A percentile compares a stretch with the other conserved stretches of the same genome.
phyloP scores from a whole-genome alignment of 2,113 vertebrate species.

The Capra hircus region DNA sequence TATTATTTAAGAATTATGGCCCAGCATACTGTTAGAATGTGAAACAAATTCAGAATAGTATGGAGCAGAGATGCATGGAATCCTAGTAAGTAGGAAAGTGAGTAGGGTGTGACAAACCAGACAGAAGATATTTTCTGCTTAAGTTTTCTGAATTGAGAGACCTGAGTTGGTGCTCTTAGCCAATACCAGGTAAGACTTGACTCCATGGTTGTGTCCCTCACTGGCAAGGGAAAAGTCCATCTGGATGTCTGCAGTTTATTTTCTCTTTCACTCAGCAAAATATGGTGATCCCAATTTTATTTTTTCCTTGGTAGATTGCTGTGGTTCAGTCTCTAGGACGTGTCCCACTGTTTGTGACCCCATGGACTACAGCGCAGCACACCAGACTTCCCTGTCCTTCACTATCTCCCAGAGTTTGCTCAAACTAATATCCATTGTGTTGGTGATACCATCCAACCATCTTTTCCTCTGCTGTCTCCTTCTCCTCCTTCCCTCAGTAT shows the following conservation, averaged over 20 bases:
- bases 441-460: background rate
- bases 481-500: background rate
- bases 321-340: background rate
- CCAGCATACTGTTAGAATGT: background rate
- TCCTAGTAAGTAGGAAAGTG: background rate
- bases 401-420: background rate
- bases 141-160: background rate
- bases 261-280: background rate
- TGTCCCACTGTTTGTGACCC: background rate
- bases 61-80: background rate
- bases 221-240: background rate
- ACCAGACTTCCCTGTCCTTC: background rate
- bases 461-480: background rate
- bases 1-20: background rate
- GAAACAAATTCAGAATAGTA: background rate
- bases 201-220: background rate
- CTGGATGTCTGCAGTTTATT: background rate
- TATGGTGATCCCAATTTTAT: background rate
- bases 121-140: background rate
- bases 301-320: background rate
- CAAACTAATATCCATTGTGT: background rate
- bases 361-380: fast-evolving
- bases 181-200: background rate
- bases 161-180: background rate
- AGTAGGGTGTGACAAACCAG: background rate